These are phyloP conservation scores for Drosophila hamatofila DNA, from an alignment of 2,888 invertebrate genomes.

Conservation along the genomic window DNA sequence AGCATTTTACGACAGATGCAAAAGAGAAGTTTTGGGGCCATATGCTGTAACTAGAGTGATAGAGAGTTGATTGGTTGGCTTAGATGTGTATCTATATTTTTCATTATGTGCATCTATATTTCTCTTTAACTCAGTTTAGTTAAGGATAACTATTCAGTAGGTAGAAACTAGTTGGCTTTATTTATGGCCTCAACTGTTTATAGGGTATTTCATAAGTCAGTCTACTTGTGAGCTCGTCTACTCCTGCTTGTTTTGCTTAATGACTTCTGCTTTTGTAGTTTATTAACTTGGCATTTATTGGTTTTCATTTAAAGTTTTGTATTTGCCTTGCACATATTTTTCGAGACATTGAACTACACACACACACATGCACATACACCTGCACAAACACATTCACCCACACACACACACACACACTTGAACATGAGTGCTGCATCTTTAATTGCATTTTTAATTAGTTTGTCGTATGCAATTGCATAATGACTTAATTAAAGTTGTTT, in stretches of 20 bases:
- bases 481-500: conserved; percentile 74
- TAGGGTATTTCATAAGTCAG: background rate
- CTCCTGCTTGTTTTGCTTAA: conserved; percentile 21
- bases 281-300: conserved; percentile 40
- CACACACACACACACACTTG: background rate
- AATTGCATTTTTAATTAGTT: conserved; percentile 75
- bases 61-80: background rate
- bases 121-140: no score
- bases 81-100: no score
- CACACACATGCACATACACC: background rate
- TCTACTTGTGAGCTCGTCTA: conserved; percentile 7
- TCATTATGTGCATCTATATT: no score
- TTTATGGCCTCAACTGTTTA: background rate
- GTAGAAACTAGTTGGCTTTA: no score
- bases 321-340: background rate
- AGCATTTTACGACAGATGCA: conserved; percentile 54
- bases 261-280: conserved; percentile 6
- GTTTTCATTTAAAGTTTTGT: conserved; percentile 9
- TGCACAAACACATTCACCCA: background rate
- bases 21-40: background rate
- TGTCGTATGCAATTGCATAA: conserved; percentile 71
- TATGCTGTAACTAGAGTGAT: background rate
- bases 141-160: no score
- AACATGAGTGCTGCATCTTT: conserved; percentile 30
- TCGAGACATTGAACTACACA: conserved; percentile 9